phyloP scores from a whole-genome alignment of 2,113 vertebrate genomes.

The Rhea americana region DNA sequence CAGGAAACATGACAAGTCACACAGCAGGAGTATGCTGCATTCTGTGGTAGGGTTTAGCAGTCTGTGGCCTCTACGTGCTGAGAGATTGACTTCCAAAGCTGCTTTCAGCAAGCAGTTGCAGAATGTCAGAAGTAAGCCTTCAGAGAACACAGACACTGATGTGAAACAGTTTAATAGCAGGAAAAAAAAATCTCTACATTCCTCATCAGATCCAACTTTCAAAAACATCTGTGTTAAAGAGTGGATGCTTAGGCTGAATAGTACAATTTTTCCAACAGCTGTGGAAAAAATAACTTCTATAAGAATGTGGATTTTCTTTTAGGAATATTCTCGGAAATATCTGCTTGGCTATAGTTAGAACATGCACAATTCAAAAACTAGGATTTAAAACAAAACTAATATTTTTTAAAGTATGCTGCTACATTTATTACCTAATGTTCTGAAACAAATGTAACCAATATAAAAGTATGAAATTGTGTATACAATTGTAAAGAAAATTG shows the following conservation, averaged over 20 bases:
- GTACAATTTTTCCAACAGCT: not conserved
- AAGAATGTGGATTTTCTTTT: not conserved
- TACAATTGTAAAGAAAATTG: constrained; percentile 8
- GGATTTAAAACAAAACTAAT: not conserved
- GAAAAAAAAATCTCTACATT: not conserved
- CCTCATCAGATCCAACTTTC: not conserved
- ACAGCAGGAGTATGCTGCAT: not conserved
- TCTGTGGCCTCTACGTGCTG: not conserved
- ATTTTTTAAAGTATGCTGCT: not conserved
- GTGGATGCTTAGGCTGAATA: not conserved
- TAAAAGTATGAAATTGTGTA: not conserved
- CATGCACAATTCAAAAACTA: not conserved
- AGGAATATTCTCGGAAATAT: not conserved
- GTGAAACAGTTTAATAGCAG: not conserved
- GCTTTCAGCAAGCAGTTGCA: not conserved
- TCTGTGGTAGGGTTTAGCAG: not conserved
- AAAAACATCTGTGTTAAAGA: not conserved
- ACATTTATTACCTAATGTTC: not conserved
- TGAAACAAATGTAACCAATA: not conserved
- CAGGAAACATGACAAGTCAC: not conserved
- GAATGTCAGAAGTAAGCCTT: not conserved
- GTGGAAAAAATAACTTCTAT: not conserved
- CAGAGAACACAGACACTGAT: not conserved
- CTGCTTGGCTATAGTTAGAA: not conserved
- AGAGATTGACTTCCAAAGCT: not conserved